A percentile compares a stretch with the other conserved stretches of the same genome.
These are phyloP conservation scores for Phycodurus eques DNA, from an alignment of 2,113 vertebrate species.

Conservation along the genomic window DNA sequence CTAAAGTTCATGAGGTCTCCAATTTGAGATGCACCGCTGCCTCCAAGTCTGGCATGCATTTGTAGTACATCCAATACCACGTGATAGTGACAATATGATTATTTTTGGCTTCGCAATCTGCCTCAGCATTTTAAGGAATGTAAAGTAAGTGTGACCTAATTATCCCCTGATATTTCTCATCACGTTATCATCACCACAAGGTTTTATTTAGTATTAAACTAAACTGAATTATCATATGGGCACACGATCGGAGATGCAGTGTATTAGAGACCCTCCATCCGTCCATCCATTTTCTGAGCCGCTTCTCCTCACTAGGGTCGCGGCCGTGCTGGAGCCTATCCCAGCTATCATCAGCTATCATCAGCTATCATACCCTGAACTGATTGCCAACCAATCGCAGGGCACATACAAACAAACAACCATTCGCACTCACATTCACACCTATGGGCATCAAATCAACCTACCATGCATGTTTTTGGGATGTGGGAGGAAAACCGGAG, in stretches of 20 bases:
- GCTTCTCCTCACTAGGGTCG: too few species aligned
- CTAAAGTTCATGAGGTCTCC: slow-evolving; percentile 21
- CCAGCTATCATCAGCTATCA: too few species aligned
- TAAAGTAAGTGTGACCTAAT: neutral
- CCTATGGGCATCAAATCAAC: too few species aligned
- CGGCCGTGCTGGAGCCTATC: too few species aligned
- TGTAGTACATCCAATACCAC: neutral
- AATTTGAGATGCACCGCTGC: slow-evolving; percentile 10
- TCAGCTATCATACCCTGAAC: too few species aligned
- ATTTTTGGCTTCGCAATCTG: neutral
- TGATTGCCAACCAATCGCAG: too few species aligned
- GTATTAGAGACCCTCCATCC: neutral
- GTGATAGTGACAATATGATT: slow-evolving; percentile 1
- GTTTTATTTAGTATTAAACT: neutral
- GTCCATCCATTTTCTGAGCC: too few species aligned
- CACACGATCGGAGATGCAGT: slow-evolving; percentile 1
- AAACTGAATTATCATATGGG: neutral
- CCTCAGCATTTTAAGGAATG: neutral
- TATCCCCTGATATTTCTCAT: slow-evolving; percentile 4
- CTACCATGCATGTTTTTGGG: too few species aligned
- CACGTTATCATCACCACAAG: neutral
- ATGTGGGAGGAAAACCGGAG: too few species aligned
- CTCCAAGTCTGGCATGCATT: slow-evolving; percentile 9
- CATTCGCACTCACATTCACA: too few species aligned
- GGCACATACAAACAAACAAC: too few species aligned